Conservation (phyloP, 1,140 invertebrate species). For the Rhopalosiphum padi region DNA sequence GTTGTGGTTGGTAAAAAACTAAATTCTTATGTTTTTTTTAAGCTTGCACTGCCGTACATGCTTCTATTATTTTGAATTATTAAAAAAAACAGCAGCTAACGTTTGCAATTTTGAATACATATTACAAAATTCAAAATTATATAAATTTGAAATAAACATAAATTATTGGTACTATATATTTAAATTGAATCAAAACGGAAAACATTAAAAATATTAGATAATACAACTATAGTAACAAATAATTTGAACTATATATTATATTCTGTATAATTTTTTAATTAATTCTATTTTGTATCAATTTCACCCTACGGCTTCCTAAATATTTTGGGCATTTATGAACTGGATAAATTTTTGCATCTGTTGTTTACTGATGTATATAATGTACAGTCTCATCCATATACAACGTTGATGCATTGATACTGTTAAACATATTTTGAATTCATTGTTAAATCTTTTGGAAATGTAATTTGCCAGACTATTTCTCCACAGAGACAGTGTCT, state of each 20-base stretch:
- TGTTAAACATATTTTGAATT: slow-evolving; percentile 48
- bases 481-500: slow-evolving; percentile 22
- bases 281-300: background rate
- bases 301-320: background rate
- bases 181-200: background rate
- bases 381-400: background rate
- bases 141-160: background rate
- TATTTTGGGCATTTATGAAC: background rate
- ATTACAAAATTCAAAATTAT: background rate
- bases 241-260: background rate
- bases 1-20: background rate
- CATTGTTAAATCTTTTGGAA: slow-evolving; percentile 51
- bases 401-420: slow-evolving; percentile 6
- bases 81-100: background rate
- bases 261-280: background rate
- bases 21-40: background rate
- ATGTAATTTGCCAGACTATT: slow-evolving; percentile 52
- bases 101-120: background rate
- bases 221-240: too few species aligned
- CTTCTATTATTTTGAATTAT: background rate
- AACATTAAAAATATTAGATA: background rate
- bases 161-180: background rate
- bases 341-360: background rate
- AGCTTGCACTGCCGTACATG: background rate
- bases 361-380: slow-evolving; percentile 31